Percentiles rank a stretch among this genome's conserved stretches.
These are phyloP conservation scores for Branchipolynoe longqiensis DNA, from an alignment of 2,888 invertebrate species.

Conservation along the genomic window DNA sequence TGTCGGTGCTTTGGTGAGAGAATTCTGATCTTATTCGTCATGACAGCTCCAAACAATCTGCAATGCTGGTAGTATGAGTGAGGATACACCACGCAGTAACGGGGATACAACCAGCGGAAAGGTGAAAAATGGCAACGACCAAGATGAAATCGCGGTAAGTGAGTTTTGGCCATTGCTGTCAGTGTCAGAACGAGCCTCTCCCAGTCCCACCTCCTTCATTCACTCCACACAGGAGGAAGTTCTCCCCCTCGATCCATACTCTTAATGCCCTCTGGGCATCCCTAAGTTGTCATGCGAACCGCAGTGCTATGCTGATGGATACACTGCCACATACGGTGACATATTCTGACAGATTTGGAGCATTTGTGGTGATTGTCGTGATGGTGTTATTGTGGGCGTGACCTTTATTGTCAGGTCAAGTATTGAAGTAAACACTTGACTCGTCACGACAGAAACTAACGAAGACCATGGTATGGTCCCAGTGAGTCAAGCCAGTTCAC, in stretches of 20 bases:
- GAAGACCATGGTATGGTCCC: not conserved
- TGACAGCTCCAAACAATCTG: slow-evolving; percentile 45
- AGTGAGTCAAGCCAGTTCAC: too few species aligned
- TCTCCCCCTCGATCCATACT: not conserved
- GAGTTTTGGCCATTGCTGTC: slow-evolving; percentile 22
- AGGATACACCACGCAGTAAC: slow-evolving; percentile 44
- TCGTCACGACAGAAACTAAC: not conserved
- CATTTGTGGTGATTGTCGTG: not conserved
- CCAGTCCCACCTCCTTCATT: not conserved
- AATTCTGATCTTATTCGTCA: slow-evolving; percentile 21
- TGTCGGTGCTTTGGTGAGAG: slow-evolving; percentile 39
- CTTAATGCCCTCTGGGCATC: too few species aligned
- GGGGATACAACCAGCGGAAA: slow-evolving; percentile 45
- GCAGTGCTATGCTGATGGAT: too few species aligned
- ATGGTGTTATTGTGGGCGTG: slow-evolving; percentile 26
- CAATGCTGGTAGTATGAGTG: slow-evolving; percentile 50
- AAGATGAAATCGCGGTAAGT: slow-evolving; percentile 58
- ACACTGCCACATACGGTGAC: too few species aligned
- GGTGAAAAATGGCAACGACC: slow-evolving; percentile 53
- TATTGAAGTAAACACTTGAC: too few species aligned
- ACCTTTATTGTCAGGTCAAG: slow-evolving; percentile 39
- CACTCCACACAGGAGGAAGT: not conserved
- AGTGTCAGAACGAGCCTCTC: not conserved
- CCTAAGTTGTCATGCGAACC: too few species aligned
- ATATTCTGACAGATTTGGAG: not conserved